Percentiles rank a stretch among this genome's conserved stretches.
These are phyloP conservation scores for Zaprionus obscuricornis DNA, from an alignment of 2,888 invertebrate species.

Conservation along the genomic window DNA sequence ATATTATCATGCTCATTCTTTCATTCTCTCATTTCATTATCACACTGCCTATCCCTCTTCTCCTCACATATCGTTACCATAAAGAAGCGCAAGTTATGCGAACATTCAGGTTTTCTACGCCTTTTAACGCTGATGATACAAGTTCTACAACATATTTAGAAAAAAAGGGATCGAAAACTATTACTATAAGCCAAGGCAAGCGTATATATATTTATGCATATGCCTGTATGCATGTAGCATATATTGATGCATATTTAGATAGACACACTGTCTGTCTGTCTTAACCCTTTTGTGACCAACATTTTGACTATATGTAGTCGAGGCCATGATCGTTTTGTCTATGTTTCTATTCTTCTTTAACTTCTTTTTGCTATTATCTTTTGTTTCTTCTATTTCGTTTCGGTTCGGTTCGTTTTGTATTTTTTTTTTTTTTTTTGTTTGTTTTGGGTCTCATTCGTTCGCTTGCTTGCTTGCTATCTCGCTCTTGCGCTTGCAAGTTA, in stretches of 20 bases:
- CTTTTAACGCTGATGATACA: background rate
- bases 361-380: constrained; percentile 6
- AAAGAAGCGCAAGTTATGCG: constrained; percentile 58
- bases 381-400: constrained; percentile 14
- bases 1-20: too few species aligned
- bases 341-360: too few species aligned
- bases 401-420: constrained; percentile 1
- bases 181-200: background rate
- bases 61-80: constrained; percentile 23
- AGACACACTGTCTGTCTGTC: background rate
- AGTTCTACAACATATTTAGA: background rate
- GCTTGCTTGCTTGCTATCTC: constrained; percentile 3
- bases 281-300: constrained; percentile 21
- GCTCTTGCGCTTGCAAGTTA: constrained; percentile 54
- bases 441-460: constrained; percentile 2
- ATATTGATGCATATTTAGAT: too few species aligned
- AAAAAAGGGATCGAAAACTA: constrained; percentile 2
- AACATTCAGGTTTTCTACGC: constrained; percentile 7
- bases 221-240: too few species aligned
- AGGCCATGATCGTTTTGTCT: too few species aligned
- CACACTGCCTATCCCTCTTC: background rate
- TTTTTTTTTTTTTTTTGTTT: too few species aligned
- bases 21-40: constrained; percentile 19
- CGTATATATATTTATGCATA: too few species aligned
- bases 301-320: too few species aligned